phyloP scores from a whole-genome alignment of 2,113 vertebrate species.

The Diphyllodes magnificus region DNA sequence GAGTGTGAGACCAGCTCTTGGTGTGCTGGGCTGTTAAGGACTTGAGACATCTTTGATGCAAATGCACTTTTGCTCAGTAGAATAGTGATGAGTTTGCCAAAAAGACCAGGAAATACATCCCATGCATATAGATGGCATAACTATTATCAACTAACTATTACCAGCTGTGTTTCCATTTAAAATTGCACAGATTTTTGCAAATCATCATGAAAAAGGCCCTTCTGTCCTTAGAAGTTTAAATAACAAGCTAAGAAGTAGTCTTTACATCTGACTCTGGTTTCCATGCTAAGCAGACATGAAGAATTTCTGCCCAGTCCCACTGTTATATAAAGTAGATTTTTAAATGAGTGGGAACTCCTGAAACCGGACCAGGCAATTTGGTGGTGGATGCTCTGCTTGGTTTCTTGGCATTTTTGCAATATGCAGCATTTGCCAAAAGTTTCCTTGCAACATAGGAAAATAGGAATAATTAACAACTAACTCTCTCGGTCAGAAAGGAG shows the following conservation, averaged over 20 bases:
- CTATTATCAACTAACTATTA: neutral
- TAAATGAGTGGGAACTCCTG: neutral
- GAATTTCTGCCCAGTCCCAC: neutral
- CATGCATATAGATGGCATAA: slow-evolving; percentile 22
- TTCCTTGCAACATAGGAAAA: neutral
- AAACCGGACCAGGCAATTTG: neutral
- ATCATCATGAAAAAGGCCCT: neutral
- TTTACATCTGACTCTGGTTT: neutral
- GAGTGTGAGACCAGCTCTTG: neutral
- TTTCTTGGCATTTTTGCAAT: neutral
- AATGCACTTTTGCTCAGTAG: slow-evolving; percentile 14
- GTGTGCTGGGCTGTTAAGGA: neutral
- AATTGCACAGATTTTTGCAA: neutral
- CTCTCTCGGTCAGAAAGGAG: neutral
- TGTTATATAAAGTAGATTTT: neutral
- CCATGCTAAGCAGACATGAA: neutral
- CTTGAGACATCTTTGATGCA: neutral
- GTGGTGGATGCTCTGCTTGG: neutral
- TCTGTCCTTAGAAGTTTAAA: neutral
- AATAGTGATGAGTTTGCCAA: slow-evolving; percentile 41
- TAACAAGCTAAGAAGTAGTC: neutral
- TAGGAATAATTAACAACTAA: neutral
- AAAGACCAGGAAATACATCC: slow-evolving; percentile 44
- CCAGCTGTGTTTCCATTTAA: neutral
- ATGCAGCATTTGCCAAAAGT: neutral